These are phyloP conservation scores for Mythimna vitellina DNA, from an alignment of 2,888 invertebrate species.

Conservation along the genomic window DNA sequence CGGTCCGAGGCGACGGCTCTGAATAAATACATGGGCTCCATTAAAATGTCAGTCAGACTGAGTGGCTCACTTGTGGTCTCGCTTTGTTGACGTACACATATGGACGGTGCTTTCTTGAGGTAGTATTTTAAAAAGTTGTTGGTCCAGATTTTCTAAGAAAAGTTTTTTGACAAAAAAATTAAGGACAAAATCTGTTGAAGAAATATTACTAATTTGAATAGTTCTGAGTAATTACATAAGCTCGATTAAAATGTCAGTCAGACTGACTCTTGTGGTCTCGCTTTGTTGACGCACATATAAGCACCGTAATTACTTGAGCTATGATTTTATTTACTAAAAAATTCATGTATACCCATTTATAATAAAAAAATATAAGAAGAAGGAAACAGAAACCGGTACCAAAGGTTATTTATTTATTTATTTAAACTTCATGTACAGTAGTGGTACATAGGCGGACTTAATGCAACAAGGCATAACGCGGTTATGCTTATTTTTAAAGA, in stretches of 20 bases:
- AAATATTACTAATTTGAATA: no score
- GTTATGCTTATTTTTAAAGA: no score
- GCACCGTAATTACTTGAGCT: constrained; percentile 5
- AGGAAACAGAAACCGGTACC: no score
- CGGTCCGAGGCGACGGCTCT: constrained; percentile 55
- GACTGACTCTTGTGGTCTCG: constrained; percentile 53
- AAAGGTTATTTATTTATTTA: no score
- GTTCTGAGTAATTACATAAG: constrained; percentile 74
- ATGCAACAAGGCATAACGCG: no score
- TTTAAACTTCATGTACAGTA: no score
- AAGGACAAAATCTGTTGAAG: no score
- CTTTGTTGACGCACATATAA: constrained; percentile 47
- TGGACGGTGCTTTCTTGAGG: constrained; percentile 7
- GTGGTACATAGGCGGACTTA: no score
- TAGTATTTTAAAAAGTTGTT: constrained; percentile 25
- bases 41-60: constrained; percentile 78
- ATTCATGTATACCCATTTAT: no score
- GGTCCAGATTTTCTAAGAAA: neutral
- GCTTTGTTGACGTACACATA: constrained; percentile 48
- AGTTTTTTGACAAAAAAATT: no score
- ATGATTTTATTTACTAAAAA: constrained; percentile 17
- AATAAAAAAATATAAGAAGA: no score
- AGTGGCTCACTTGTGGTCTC: constrained; percentile 51
- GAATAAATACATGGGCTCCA: constrained; percentile 78
- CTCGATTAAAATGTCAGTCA: constrained; percentile 81